Evolutionary conservation across 92 coral and sea anemone species (phyloP).

Genomic region (Diadumene lineata): DNA sequence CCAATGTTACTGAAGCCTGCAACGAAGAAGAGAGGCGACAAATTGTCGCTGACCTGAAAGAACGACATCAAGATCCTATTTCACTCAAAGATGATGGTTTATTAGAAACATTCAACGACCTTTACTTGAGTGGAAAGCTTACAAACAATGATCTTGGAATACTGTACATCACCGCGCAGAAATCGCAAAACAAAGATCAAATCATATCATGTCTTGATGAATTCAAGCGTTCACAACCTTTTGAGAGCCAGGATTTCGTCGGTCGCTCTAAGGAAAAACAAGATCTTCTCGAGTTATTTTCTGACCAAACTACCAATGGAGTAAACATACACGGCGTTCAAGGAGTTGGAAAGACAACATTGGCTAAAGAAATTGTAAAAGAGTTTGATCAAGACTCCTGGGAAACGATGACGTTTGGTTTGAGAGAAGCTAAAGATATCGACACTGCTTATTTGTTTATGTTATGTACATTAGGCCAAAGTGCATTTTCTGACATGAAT

Average conservation of each 20-base stretch:
- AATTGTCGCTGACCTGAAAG: neutral
- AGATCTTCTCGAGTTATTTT: conserved; percentile 18
- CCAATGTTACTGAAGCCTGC: neutral
- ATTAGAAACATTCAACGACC: conserved; percentile 6
- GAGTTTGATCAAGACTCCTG: neutral
- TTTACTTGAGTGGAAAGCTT: neutral
- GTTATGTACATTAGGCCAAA: conserved; percentile 8
- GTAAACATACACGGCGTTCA: conserved; percentile 59
- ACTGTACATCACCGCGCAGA: conserved; percentile 26
- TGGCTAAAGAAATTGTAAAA: conserved; percentile 41
- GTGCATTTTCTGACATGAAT: neutral
- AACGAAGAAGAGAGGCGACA: neutral
- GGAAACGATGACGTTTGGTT: conserved; percentile 7
- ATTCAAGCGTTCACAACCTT: conserved; percentile 15
- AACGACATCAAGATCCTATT: neutral
- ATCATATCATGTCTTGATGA: conserved; percentile 14
- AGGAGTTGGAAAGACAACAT: conserved; percentile 77
- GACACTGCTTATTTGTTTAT: conserved; percentile 17
- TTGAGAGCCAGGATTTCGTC: conserved; percentile 2
- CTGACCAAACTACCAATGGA: conserved; percentile 14
- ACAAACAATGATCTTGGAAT: neutral
- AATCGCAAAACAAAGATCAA: conserved; percentile 12
- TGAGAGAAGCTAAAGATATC: conserved; percentile 39
- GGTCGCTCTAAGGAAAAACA: conserved; percentile 50
- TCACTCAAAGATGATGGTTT: conserved; percentile 10